Base-by-base conservation (phyloP, 2,888 invertebrate species). In the Dysmachus trigonus region DNA sequence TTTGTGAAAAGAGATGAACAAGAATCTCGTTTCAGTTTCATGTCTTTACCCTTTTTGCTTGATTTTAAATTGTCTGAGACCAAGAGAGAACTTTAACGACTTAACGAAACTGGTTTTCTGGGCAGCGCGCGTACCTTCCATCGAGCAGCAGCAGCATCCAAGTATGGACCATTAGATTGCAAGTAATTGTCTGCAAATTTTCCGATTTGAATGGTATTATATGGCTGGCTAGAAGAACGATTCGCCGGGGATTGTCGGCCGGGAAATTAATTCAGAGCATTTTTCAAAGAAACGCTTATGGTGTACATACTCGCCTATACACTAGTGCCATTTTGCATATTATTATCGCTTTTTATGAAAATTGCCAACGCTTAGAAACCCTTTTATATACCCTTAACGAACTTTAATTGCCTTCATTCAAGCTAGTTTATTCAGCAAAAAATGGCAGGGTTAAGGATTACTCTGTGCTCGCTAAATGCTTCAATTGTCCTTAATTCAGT, bases 21-120 rank as follows among this genome's bases (percentile, higher is more conserved):
- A 85, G 85, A 85, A 85, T 85, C 85, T 85, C 77, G 85, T 85
- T 85, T 85, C 85, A 85, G 79, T 85, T 85, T 85, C 85, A 79
- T 85, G 85, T 85, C 85, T 85, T 85, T 77, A 85, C 79, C 72
- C 77, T 77, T 85, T 85, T 85, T 77, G 76, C 74, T 85, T 85
- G 76, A 85, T 85, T 74, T 85, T 85, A 85, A 77, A 76, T 76
- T 74, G 76, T 77, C 85, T 85, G 85, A 53, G 77, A 72, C 30
- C n/a, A n/a, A n/a, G n/a, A 30, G 77, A 85, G 85, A 85, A 85
- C 85, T 79, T 85, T 85, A 85, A 85, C 85, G 85, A 85, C 77
- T 85, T 85, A 72, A n/a, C 79, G 71, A 79, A 85, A 85, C 85
- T 85, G 85, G 85, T 85, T 85, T 85, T 72, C 35, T 71, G 76